phyloP scores from a whole-genome alignment of 2,113 vertebrate genomes.

The Gymnogyps californianus region DNA sequence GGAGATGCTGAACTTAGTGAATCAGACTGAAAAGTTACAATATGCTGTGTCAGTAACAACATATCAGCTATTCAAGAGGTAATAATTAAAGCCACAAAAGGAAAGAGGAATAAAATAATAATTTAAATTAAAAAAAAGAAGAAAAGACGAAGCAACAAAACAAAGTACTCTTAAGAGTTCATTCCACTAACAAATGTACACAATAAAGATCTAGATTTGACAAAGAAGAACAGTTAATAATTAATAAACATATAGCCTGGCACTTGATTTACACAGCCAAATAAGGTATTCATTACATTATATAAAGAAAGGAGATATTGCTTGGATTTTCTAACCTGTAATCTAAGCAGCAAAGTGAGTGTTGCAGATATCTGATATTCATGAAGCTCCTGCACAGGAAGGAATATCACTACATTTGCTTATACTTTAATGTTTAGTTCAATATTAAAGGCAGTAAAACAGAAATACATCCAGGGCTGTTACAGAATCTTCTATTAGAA shows the following conservation, averaged over 20 bases:
- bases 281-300: not conserved
- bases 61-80: not conserved
- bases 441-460: not conserved
- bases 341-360: not conserved
- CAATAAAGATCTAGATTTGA: not conserved
- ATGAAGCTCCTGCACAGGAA: not conserved
- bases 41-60: slow-evolving; percentile 8
- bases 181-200: not conserved
- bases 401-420: not conserved
- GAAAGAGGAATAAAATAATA: not conserved
- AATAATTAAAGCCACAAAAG: not conserved
- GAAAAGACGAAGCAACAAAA: not conserved
- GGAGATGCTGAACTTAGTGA: not conserved
- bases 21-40: slow-evolving; percentile 15
- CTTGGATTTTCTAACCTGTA: not conserved
- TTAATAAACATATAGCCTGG: not conserved
- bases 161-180: not conserved
- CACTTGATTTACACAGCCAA: not conserved
- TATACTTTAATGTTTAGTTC: not conserved
- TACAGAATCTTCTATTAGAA: not conserved
- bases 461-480: not conserved
- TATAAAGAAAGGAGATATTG: not conserved
- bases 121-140: not conserved
- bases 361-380: not conserved
- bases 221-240: not conserved